A percentile compares a stretch with the other conserved stretches of the same genome.
Evolutionary conservation across 2,113 vertebrate genomes (phyloP).

Genomic region (Bos javanicus): DNA sequence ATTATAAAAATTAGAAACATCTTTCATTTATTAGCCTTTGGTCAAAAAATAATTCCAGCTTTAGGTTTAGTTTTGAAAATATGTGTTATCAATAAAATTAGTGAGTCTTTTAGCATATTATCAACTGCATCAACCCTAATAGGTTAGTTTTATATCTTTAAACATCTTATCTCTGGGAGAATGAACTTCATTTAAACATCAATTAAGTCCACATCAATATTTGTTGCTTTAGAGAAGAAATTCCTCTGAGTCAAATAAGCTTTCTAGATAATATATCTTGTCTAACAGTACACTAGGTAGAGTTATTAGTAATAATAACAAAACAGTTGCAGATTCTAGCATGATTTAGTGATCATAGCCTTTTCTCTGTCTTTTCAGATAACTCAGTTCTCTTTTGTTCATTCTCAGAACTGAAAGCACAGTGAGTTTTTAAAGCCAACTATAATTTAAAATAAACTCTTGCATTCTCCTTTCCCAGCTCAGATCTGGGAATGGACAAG

Average conservation of each 20-base stretch:
- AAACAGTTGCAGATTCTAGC: not conserved
- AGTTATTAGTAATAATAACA: not conserved
- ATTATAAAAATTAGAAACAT: not conserved
- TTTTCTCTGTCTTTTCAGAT: slow-evolving; percentile 25
- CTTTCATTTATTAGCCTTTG: not conserved
- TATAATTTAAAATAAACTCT: slow-evolving; percentile 62
- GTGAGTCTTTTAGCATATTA: not conserved
- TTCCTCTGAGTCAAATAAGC: not conserved
- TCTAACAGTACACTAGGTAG: not conserved
- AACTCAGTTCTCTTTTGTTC: not conserved
- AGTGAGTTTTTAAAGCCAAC: slow-evolving; percentile 33
- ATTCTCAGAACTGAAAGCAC: slow-evolving; percentile 31
- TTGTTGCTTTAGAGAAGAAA: slow-evolving; percentile 6
- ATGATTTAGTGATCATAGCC: not conserved
- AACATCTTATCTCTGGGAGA: slow-evolving; percentile 1
- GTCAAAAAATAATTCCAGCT: not conserved
- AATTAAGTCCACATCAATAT: not conserved
- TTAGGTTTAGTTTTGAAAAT: slow-evolving; percentile 36
- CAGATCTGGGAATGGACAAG: slow-evolving; percentile 46
- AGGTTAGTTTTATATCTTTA: not conserved
- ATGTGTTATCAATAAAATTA: not conserved
- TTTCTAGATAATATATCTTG: not conserved
- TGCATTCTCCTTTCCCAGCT: slow-evolving; percentile 30
- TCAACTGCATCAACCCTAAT: not conserved
- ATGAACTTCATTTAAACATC: slow-evolving; percentile 4